Conservation (phyloP, 2,888 invertebrate species). For the Dasysyrphus albostriatus region DNA sequence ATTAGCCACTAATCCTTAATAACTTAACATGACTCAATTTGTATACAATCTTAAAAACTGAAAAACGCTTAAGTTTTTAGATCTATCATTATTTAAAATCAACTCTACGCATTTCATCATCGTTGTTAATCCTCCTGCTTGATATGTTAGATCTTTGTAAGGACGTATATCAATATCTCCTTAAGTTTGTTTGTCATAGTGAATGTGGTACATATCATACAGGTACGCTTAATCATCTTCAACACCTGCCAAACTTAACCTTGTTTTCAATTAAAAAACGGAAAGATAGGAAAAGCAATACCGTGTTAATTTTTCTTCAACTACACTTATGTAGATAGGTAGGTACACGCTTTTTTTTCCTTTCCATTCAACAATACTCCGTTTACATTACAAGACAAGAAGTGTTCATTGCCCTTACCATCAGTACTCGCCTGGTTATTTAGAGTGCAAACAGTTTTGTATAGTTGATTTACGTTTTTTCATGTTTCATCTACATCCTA, state of each 20-base stretch:
- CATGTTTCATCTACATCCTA: slow-evolving; percentile 1
- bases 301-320: too few species aligned
- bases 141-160: too few species aligned
- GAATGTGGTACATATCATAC: not conserved
- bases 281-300: not conserved
- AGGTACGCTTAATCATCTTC: not conserved
- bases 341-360: not conserved
- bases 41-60: too few species aligned
- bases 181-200: not conserved
- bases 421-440: slow-evolving; percentile 33
- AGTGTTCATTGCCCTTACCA: slow-evolving; percentile 66
- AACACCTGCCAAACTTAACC: slow-evolving; percentile 37
- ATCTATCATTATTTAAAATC: too few species aligned
- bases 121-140: too few species aligned
- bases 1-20: too few species aligned
- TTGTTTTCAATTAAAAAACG: not conserved
- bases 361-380: slow-evolving; percentile 13
- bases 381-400: slow-evolving; percentile 10
- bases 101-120: too few species aligned
- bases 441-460: slow-evolving; percentile 63
- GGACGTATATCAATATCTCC: not conserved
- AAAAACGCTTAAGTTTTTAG: too few species aligned
- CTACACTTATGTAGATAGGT: slow-evolving; percentile 32
- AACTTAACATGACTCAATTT: too few species aligned
- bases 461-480: slow-evolving; percentile 39